Evolutionary conservation across 2,888 invertebrate genomes (phyloP).

Genomic region (Orthonychiurus folsomi): DNA sequence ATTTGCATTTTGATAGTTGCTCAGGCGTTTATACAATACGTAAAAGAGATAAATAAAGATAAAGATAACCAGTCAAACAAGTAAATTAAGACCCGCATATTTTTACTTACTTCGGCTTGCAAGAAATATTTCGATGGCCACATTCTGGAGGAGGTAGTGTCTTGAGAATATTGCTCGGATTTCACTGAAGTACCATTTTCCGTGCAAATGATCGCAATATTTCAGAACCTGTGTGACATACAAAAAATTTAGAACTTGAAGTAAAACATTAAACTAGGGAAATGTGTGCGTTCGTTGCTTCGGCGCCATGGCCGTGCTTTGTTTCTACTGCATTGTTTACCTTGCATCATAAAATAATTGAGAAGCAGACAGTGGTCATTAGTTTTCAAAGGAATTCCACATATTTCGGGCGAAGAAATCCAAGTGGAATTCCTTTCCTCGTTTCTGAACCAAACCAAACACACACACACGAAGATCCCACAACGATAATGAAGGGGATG

Average conservation of each 20-base stretch:
- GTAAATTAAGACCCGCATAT: too few species aligned
- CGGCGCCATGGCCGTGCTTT: background rate
- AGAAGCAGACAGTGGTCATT: background rate
- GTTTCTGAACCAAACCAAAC: too few species aligned
- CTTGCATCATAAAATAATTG: background rate
- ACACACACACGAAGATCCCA: too few species aligned
- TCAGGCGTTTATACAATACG: too few species aligned
- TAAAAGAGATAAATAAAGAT: too few species aligned
- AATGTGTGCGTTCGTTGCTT: too few species aligned
- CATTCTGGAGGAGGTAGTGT: slow-evolving; percentile 90
- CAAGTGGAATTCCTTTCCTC: too few species aligned
- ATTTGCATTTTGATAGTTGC: too few species aligned
- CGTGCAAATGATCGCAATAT: slow-evolving; percentile 97
- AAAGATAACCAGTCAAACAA: too few species aligned
- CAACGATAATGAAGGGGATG: too few species aligned
- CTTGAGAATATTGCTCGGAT: slow-evolving; percentile 97
- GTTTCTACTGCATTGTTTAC: background rate
- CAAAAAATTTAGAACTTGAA: slow-evolving; percentile 10
- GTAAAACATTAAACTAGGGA: background rate
- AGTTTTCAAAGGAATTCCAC: background rate
- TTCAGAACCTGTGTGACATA: slow-evolving; percentile 68
- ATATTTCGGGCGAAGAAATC: too few species aligned
- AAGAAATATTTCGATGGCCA: slow-evolving; percentile 95
- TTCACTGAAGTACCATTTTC: slow-evolving; percentile 99
- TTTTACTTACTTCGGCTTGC: slow-evolving; percentile 85